phyloP scores from a whole-genome alignment of 2,797 vertebrate species.

The Gastrophryne carolinensis region DNA sequence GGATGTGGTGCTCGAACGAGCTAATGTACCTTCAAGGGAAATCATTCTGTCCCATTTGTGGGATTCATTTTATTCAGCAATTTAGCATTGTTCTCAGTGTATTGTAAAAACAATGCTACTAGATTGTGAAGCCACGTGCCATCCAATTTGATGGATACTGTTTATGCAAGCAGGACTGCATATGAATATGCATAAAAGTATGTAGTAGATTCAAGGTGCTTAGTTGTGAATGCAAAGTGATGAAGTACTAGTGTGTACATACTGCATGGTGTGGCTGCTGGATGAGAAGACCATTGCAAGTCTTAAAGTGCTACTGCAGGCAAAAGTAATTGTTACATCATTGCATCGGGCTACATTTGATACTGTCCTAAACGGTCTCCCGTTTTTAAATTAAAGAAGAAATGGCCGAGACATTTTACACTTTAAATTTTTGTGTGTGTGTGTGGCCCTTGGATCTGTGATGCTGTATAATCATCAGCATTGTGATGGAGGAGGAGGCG shows the following conservation, averaged over 20 bases:
- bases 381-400: no score
- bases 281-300: no score
- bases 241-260: background rate
- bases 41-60: background rate
- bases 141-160: background rate
- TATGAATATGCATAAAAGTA: background rate
- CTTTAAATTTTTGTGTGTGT: no score
- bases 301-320: no score
- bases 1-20: background rate
- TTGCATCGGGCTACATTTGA: no score
- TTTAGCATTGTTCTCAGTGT: background rate
- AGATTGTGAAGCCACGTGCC: background rate
- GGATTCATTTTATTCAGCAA: background rate
- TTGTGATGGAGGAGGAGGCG: no score
- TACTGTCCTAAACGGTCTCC: no score
- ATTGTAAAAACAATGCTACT: background rate
- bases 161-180: background rate
- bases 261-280: background rate
- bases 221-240: constrained; percentile 1
- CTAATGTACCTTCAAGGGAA: background rate
- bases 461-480: no score
- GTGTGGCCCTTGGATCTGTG: no score
- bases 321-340: no score
- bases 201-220: background rate
- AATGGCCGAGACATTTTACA: no score